Percentiles rank a stretch among this genome's conserved stretches.
Conservation (phyloP, 2,797 vertebrate species). For the Anolis apletophallus region DNA sequence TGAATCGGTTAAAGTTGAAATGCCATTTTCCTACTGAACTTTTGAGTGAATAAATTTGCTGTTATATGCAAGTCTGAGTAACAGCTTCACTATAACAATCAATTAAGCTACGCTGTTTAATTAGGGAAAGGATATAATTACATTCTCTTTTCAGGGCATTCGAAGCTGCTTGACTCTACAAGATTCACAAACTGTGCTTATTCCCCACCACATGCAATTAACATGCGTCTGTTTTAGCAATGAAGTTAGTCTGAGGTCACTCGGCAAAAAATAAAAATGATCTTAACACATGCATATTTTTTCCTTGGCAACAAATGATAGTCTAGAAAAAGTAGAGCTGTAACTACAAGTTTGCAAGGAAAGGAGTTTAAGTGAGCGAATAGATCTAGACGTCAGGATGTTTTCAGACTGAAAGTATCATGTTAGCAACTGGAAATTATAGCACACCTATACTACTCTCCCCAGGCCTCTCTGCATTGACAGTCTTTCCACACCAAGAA, state of each 20-base stretch:
- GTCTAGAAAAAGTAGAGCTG: background rate
- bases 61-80: slow-evolving; percentile 41
- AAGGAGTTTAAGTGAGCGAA: background rate
- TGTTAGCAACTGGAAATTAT: background rate
- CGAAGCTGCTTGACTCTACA: slow-evolving; percentile 26
- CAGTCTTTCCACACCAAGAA: too few relatives aligned
- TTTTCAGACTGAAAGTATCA: background rate
- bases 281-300: slow-evolving; percentile 1
- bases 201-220: slow-evolving; percentile 11
- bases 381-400: background rate
- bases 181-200: background rate
- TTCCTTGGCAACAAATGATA: background rate
- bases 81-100: slow-evolving; percentile 41
- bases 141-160: slow-evolving; percentile 38
- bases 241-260: slow-evolving; percentile 3
- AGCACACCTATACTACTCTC: background rate
- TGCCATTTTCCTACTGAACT: slow-evolving; percentile 33
- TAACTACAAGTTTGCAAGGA: background rate
- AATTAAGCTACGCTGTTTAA: slow-evolving; percentile 45
- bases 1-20: slow-evolving; percentile 32
- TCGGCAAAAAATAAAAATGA: slow-evolving; percentile 3
- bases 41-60: slow-evolving; percentile 39
- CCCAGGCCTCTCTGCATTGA: too few relatives aligned
- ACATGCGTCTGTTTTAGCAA: slow-evolving; percentile 7
- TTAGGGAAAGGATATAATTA: slow-evolving; percentile 43